These are phyloP conservation scores for Oryzaephilus surinamensis DNA, from an alignment of 1,140 invertebrate species.

Conservation along the genomic window DNA sequence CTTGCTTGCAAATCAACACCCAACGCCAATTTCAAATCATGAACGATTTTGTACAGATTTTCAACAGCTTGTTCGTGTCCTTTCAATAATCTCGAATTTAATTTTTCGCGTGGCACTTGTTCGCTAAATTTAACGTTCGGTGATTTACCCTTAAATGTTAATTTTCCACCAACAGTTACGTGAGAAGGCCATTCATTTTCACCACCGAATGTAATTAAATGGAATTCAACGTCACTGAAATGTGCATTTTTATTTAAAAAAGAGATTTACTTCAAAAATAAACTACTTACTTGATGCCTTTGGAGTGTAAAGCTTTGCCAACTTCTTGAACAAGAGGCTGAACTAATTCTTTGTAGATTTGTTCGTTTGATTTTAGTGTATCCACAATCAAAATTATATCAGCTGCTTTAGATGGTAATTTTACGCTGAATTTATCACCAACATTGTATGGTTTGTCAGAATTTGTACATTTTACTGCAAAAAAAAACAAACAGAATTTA, in stretches of 20 bases:
- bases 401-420: slow-evolving; percentile 56
- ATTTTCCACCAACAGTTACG: slow-evolving; percentile 44
- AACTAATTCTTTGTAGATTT: slow-evolving; percentile 41
- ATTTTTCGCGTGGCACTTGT: no score
- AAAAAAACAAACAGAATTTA: slow-evolving; percentile 6
- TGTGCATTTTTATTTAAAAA: background rate
- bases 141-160: slow-evolving; percentile 43
- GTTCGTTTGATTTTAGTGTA: slow-evolving; percentile 40
- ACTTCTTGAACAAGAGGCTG: slow-evolving; percentile 40
- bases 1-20: slow-evolving; percentile 33
- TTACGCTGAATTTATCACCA: slow-evolving; percentile 52
- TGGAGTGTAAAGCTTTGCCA: slow-evolving; percentile 37
- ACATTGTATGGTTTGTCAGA: slow-evolving; percentile 40
- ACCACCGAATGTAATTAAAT: slow-evolving; percentile 47
- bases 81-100: slow-evolving; percentile 4
- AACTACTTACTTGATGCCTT: slow-evolving; percentile 47
- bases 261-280: no score
- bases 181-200: slow-evolving; percentile 42
- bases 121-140: slow-evolving; percentile 41
- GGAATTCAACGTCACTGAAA: slow-evolving; percentile 45
- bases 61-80: slow-evolving; percentile 2
- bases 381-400: slow-evolving; percentile 66
- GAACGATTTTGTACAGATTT: slow-evolving; percentile 5
- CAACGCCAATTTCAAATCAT: slow-evolving; percentile 19
- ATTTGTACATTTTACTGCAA: slow-evolving; percentile 46